Evolutionary conservation across 2,113 vertebrate genomes (phyloP).

Genomic region (Laticauda laticaudata): DNA sequence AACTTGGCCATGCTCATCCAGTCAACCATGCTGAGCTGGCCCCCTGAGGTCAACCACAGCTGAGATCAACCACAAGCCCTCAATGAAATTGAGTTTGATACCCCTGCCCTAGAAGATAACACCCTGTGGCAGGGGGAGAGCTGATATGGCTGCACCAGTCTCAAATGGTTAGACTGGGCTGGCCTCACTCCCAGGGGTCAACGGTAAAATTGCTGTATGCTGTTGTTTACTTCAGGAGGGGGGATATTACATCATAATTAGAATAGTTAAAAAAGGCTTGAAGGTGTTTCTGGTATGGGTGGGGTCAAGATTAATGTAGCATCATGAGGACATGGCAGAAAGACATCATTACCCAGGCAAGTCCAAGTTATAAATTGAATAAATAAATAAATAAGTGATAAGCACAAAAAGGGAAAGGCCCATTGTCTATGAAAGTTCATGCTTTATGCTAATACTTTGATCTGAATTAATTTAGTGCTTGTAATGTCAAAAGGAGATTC

Average conservation of each 20-base stretch:
- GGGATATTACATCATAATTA: not conserved
- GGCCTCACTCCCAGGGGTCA: not conserved
- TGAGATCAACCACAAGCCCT: too few relatives aligned
- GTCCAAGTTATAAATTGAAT: not conserved
- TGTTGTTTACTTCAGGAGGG: not conserved
- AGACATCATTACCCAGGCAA: not conserved
- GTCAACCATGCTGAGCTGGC: too few relatives aligned
- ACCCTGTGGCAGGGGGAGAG: not conserved
- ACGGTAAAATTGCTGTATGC: not conserved
- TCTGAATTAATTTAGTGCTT: not conserved
- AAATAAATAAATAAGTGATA: not conserved
- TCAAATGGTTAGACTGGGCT: not conserved
- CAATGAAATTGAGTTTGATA: too few relatives aligned
- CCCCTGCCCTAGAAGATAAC: not conserved
- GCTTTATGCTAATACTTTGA: not conserved
- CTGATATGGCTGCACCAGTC: not conserved
- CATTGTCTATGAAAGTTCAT: not conserved
- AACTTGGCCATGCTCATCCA: too few relatives aligned
- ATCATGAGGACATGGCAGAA: not conserved
- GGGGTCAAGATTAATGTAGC: not conserved
- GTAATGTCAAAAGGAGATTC: not conserved
- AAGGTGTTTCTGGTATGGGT: not conserved
- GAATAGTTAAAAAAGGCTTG: not conserved
- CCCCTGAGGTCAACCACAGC: too few relatives aligned
- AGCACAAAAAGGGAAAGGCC: not conserved